Evolutionary conservation across 92 coral and sea anemone species (phyloP).

Genomic region (Zoanthus sociatus): DNA sequence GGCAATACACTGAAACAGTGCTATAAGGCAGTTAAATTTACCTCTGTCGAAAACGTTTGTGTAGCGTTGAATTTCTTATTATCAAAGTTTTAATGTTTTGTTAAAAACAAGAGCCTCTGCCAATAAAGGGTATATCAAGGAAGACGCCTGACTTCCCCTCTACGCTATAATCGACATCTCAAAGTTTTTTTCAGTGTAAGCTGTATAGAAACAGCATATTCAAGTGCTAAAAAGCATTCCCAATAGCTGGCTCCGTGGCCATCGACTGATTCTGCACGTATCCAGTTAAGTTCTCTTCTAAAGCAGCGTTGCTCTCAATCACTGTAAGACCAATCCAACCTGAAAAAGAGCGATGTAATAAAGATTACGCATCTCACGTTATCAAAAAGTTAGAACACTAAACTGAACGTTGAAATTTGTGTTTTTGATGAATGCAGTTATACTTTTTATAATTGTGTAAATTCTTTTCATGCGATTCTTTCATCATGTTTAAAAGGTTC

Average conservation of each 20-base stretch:
- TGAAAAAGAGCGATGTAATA: background rate
- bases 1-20: too few species aligned
- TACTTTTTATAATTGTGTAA: too few species aligned
- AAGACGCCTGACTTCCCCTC: background rate
- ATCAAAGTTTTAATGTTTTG: too few species aligned
- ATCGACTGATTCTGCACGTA: background rate
- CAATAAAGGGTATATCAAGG: too few species aligned
- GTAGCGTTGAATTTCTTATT: too few species aligned
- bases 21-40: too few species aligned
- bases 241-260: background rate
- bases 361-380: background rate
- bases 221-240: background rate
- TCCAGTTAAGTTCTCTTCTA: background rate
- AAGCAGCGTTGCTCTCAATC: background rate
- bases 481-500: too few species aligned
- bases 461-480: too few species aligned
- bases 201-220: background rate
- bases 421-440: too few species aligned
- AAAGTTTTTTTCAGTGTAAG: background rate
- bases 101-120: too few species aligned
- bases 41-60: too few species aligned
- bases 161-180: background rate
- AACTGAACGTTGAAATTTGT: background rate
- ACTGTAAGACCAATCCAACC: slow-evolving; percentile 13
- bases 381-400: background rate